Evolutionary conservation across 1,140 invertebrate genomes (phyloP), one percentile per base, ranked within the genome.

Genomic region (Drosophila sturtevanti): DNA sequence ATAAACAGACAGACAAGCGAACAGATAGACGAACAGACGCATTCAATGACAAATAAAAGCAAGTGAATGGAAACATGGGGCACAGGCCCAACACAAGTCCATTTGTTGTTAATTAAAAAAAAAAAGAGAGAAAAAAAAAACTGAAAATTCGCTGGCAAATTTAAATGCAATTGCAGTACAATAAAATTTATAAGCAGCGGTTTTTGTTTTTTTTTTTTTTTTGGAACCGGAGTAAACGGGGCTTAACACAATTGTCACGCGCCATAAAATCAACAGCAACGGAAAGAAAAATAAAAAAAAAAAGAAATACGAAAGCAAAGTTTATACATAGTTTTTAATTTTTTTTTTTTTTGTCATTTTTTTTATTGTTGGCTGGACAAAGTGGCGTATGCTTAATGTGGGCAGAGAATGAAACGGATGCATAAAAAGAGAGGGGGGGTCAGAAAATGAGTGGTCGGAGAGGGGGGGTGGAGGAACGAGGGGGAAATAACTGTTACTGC

Each of bases 91-190:
- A 35, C 38, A 74, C 61, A 62, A 59, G 63, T 63, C 74, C 54
- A 52, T 55, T 61, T 67, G 64, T 79, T 67, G 76, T 89, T 89
- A 89, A 89, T 89, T 89, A 84, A 89, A 80, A 64, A 72, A 89
- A 35, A 4, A 35, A 35, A 35, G 9, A 35, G 12, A 1, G 34
- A 48, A 21, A 48, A 3, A 44, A 14, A 44, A 2, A 44, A 10
- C 18, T 21, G 4, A n/a, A n/a, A n/a, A 89, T 89, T 81, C 76
- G 76, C 75, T 79, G 68, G 84, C 84, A 64, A 89, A 89, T 89
- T 89, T 84, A 89, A 89, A 89, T 89, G 84, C 84, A 89, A 89
- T 89, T 84, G 79, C 79, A 63, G 69, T 56, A 89, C 84, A 89
- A 89, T 89, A 82, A 87, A 82, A 48, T 70, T 61, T 38, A 18